These are phyloP conservation scores for Eupithecia insigniata DNA, from an alignment of 2,888 invertebrate genomes.

Conservation along the genomic window DNA sequence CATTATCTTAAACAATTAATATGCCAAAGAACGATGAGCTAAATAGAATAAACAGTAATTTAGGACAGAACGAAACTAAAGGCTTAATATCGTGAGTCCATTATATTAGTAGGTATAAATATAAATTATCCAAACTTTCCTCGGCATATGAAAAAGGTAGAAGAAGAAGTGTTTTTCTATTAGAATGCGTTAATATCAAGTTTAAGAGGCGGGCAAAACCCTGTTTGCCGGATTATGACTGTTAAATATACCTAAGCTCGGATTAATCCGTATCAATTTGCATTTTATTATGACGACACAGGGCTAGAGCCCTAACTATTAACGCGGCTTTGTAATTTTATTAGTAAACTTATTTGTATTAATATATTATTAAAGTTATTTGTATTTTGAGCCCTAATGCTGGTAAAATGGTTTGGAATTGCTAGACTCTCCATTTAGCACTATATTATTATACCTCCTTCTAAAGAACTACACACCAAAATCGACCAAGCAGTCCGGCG, in stretches of 20 bases:
- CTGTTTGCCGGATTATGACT: not conserved
- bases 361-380: slow-evolving; percentile 58
- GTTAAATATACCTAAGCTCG: slow-evolving; percentile 60
- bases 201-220: not conserved
- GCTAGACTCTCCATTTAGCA: not conserved
- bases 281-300: slow-evolving; percentile 79
- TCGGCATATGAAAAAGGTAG: not conserved
- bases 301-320: slow-evolving; percentile 72
- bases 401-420: slow-evolving; percentile 45
- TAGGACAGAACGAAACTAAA: not conserved
- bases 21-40: not conserved
- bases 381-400: slow-evolving; percentile 31
- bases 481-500: not conserved
- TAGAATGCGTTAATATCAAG: not conserved
- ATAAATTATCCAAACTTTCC: not conserved
- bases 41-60: not conserved
- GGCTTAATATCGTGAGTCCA: not conserved
- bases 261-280: slow-evolving; percentile 81
- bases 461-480: not conserved
- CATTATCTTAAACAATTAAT: not conserved
- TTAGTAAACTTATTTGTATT: slow-evolving; percentile 53
- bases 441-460: not conserved
- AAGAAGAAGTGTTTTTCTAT: not conserved
- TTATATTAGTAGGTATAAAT: not conserved
- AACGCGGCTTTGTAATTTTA: slow-evolving; percentile 69